A percentile compares a stretch with the other conserved stretches of the same genome.
Evolutionary conservation across 1,140 invertebrate species (phyloP).

Genomic region (Trichonephila clavipes): DNA sequence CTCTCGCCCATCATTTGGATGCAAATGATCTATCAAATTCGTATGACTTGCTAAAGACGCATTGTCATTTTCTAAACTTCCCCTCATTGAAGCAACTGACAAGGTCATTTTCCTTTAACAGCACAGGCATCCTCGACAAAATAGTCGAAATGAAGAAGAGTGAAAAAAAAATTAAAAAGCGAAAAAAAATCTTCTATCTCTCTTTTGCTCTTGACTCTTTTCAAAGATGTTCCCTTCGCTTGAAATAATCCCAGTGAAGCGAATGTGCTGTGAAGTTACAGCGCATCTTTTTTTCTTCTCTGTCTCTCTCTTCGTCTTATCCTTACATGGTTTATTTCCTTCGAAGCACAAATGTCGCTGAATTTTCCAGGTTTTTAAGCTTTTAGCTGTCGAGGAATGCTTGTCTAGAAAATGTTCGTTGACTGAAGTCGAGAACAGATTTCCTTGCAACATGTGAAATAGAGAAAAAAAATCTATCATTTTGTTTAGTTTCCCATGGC

Average conservation of each 20-base stretch:
- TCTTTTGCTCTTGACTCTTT: constrained; percentile 9
- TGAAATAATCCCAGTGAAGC: constrained; percentile 38
- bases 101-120: constrained; percentile 24
- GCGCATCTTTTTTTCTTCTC: neutral
- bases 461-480: too few species aligned
- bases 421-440: neutral
- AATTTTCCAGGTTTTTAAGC: constrained; percentile 18
- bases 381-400: neutral
- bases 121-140: neutral
- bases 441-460: neutral
- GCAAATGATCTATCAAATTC: constrained; percentile 46
- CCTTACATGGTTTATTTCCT: constrained; percentile 13
- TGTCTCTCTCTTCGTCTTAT: neutral
- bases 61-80: neutral
- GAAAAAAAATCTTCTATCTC: neutral
- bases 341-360: neutral
- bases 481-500: too few species aligned
- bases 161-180: neutral
- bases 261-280: constrained; percentile 24
- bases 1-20: constrained; percentile 25
- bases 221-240: constrained; percentile 10
- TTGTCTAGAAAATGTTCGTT: neutral
- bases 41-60: constrained; percentile 2
- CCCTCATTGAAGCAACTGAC: neutral
- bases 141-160: too few species aligned